Conservation (phyloP, 2,888 invertebrate genomes). For the Perizoma affinitatum region DNA sequence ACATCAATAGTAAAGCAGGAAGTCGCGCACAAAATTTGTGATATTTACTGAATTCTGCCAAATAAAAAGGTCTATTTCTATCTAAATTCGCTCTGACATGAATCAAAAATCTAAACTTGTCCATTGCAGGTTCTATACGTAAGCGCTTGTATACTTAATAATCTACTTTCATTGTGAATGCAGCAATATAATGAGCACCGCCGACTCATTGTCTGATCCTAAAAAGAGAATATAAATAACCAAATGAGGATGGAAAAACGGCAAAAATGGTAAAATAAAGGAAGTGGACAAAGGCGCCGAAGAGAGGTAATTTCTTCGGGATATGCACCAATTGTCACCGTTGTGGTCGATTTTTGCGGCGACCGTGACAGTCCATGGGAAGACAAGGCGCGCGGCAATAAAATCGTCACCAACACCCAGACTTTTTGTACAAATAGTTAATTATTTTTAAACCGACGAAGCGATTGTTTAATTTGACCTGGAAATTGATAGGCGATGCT, state of each 20-base stretch:
- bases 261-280: slow-evolving; percentile 82
- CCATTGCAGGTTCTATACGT: not conserved
- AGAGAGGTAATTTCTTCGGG: slow-evolving; percentile 79
- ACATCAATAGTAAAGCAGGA: too few species aligned
- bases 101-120: too few species aligned
- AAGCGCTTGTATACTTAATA: not conserved
- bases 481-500: slow-evolving; percentile 4
- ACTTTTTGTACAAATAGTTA: slow-evolving; percentile 40
- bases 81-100: too few species aligned
- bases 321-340: slow-evolving; percentile 84
- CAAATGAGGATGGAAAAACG: slow-evolving; percentile 83
- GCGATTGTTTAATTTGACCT: slow-evolving; percentile 25
- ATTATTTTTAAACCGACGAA: slow-evolving; percentile 34
- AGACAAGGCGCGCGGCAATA: slow-evolving; percentile 57
- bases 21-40: too few species aligned
- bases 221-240: slow-evolving; percentile 82
- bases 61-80: too few species aligned
- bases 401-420: slow-evolving; percentile 64
- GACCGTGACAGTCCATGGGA: slow-evolving; percentile 62
- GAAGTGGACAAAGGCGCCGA: slow-evolving; percentile 82
- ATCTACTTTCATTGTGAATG: slow-evolving; percentile 30
- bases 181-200: slow-evolving; percentile 76
- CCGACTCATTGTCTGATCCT: slow-evolving; percentile 64
- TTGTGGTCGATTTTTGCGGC: slow-evolving; percentile 72
- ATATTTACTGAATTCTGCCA: too few species aligned